Evolutionary conservation across 2,797 vertebrate genomes (phyloP), one percentile per base, ranked within the genome.

Genomic region (Mus spretus): DNA sequence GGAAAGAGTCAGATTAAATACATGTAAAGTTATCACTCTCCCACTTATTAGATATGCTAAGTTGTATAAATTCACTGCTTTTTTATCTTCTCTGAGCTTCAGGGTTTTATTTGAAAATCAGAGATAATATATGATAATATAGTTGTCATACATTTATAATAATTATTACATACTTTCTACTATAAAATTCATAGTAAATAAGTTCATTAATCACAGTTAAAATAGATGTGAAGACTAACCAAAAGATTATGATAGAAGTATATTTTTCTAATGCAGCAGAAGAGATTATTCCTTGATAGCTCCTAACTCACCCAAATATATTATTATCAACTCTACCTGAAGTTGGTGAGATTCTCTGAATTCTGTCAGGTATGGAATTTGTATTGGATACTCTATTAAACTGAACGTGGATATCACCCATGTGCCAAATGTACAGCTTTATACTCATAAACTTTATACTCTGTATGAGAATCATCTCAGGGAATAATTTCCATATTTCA

Each of bases 181-280:
- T 70, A 93, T 11, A 22, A 34, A 81, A 40, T 57, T 37, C 8
- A 70, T 93, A 31, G 12, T 34, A 67, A 24, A 61, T 74, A 65
- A 8, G 31, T 44, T 94, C 75, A 89, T 7, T 88, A 75, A 53
- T 89, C 77, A 53, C 86, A 80, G 17, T 87, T 59, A 70, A 59
- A 93, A 82, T n/a, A 78, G 37, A 63, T 50, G 50, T 59, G 81
- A 50, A 87, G 24, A 87, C 14, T 59, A 83, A 5, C 10, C 28
- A 74, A 95, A 78, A 20, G 70, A 55, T 0, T 70, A 47, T 79
- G 1, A 20, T 50, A 14, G 74, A 72, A 50, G 34, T 86, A 90
- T 77, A 92, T 82, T 87, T 34, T 93, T 86, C 28, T 6, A 75
- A 17, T 91, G 31, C 24, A 37, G 67, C 40, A 90, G 53, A 94